Evolutionary conservation across 2,113 vertebrate species (phyloP), one percentile per base, ranked within the genome.

Genomic region (Balaenoptera acutorostrata): DNA sequence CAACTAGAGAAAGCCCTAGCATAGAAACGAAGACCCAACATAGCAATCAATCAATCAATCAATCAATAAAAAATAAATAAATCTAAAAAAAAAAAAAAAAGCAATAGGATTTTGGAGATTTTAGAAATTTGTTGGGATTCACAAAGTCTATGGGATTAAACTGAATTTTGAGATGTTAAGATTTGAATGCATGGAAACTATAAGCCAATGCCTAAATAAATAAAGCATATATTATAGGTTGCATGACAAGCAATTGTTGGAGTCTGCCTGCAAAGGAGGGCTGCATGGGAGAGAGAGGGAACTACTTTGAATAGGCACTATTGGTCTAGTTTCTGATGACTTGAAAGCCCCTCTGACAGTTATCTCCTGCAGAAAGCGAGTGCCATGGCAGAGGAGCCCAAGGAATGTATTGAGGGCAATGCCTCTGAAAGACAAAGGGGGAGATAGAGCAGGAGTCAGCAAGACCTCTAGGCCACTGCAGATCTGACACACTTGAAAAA

Each of bases 121-220:
- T 95, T 80, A 66, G 80, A 46, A 87, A 68, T 86, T 77, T 74
- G 4, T 57, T 66, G 49, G 5, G 33, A 68, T 83, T 64, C 25
- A 68, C 11, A 91, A 71, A 41, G 3, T 29, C 12, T 78, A 31
- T n/a, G 17, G 27, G 10, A 63, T 84, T 90, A 84, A 92, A 11
- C 8, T 69, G 36, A 49, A 93, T 88, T 44, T 31, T 71, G 80
- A 82, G n/a, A 74, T 92, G 69, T 5, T 61, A 66, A 5, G 31
- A 81, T 29, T 27, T 91, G 77, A 75, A 85, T 25, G n/a, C 14
- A 15, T 15, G 23, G 17, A 94, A 69, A 90, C 63, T 8, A 83
- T 0, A 21, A 82, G 23, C 10, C 39, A 66, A 93, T 3, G 0
- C 27, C 27, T 82, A 31, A 61, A 61, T 71, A 81, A 77, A 49